Conservation (phyloP, 2,113 vertebrate species). For the Ceratotherium simum region DNA sequence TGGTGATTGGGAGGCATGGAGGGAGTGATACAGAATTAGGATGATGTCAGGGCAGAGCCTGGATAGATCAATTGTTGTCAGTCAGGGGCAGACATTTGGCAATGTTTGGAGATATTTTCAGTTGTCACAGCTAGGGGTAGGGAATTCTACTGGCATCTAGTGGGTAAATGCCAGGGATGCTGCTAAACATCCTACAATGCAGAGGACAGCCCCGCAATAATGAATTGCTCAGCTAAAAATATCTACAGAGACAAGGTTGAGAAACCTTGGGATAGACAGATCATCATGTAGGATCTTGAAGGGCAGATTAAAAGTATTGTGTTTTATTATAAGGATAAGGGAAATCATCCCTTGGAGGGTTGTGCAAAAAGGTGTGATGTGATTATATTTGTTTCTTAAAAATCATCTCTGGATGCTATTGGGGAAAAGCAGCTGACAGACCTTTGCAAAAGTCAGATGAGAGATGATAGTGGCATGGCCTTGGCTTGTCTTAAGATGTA, state of each 20-base stretch:
- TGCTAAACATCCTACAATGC: neutral
- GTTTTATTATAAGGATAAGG: neutral
- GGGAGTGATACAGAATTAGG: neutral
- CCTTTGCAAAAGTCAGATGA: neutral
- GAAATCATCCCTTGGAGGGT: rapidly evolving
- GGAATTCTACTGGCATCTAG: neutral
- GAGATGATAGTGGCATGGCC: neutral
- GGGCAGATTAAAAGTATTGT: neutral
- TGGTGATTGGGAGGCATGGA: neutral
- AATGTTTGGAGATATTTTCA: neutral
- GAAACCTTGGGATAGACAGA: neutral
- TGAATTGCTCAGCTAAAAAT: neutral
- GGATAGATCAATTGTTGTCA: neutral
- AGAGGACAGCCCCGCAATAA: neutral
- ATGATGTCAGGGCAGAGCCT: neutral
- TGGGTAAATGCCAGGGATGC: neutral
- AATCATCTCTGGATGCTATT: neutral
- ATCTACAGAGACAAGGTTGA: neutral
- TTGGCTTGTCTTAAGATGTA: neutral
- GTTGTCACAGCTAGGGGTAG: neutral
- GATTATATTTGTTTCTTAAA: slow-evolving; percentile 31
- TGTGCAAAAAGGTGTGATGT: neutral
- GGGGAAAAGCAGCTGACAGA: neutral
- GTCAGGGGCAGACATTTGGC: neutral
- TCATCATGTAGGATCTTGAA: neutral